Base-by-base conservation (phyloP, 2,888 invertebrate genomes). In the Galerucella pusilla region DNA sequence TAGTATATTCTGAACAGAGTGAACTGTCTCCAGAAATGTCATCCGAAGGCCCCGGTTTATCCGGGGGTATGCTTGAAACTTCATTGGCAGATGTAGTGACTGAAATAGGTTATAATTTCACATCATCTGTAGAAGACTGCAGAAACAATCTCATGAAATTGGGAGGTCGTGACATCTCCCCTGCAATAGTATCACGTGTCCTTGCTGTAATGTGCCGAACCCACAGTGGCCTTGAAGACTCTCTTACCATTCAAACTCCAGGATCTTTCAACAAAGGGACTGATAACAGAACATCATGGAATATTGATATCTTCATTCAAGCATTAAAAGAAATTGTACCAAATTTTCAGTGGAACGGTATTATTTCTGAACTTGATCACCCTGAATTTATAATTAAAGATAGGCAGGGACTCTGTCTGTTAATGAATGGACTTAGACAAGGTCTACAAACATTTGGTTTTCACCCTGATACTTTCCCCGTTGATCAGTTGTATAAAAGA, bases 231-330 rank as follows among this genome's bases (percentile, higher is more conserved):
- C 92, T 96, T 61, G 93, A 93, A 75, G 92, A 92, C 78, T 86
- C 89, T 65, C 74, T 84, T 77, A 80, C 79, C 76, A 80, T 87
- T 59, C 93, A 92, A 82, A 91, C 91, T 46, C 92, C 93, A 7
- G 92, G 92, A 85, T 93, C 94, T 90, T 89, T 89, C 75, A 82
- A 80, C 66, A 88, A 89, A 78, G 80, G 80, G 35, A 75, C 81
- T 16, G 86, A 86, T 63, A 81, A 84, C 84, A 90, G 88, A 86
- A 92, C 85, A 59, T 91, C 94, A 4, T 99, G 98, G 98, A 97
- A 97, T 87, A 92, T 96, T 12, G 98, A 98, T 85, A 92, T 97
- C 71, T 97, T 98, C 85, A 94, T 97, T 59, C 95, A 96, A 86
- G 93, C 96, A n/a, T 88, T 97, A 42, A 96, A 96, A 86, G 97